These are phyloP conservation scores for Tribolium freemani DNA, from an alignment of 2,888 invertebrate genomes.

Conservation along the genomic window DNA sequence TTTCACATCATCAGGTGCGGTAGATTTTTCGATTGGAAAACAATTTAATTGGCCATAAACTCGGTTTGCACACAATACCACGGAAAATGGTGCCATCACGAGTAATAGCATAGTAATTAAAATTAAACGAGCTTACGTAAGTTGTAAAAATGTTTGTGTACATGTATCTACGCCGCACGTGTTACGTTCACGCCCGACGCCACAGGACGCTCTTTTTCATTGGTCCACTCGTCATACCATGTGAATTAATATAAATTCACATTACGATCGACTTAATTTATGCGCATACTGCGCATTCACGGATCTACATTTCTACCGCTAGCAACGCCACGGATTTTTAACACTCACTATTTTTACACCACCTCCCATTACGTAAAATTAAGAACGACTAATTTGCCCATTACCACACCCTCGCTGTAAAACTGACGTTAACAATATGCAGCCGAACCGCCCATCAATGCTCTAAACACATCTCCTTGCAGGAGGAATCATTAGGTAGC, in stretches of 20 bases:
- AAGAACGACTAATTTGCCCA: too few species aligned
- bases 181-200: conserved; percentile 49
- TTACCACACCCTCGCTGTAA: too few species aligned
- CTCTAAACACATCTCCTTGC: too few species aligned
- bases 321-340: conserved; percentile 13
- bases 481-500: too few species aligned
- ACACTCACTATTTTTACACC: background rate
- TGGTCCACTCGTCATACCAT: conserved; percentile 46
- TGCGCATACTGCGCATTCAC: conserved; percentile 54
- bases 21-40: conserved; percentile 32
- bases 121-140: conserved; percentile 35
- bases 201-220: conserved; percentile 44
- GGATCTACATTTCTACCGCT: conserved; percentile 46
- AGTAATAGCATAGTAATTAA: conserved; percentile 33
- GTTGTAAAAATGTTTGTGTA: conserved; percentile 26
- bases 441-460: too few species aligned
- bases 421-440: too few species aligned
- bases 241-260: conserved; percentile 51
- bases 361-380: too few species aligned
- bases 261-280: conserved; percentile 53
- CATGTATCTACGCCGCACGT: conserved; percentile 43
- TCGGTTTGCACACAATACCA: conserved; percentile 24
- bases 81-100: conserved; percentile 36
- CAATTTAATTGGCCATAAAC: conserved; percentile 29
- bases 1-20: conserved; percentile 13